Base-by-base conservation (phyloP, 2,113 vertebrate genomes). In the Turdus rufiventris region DNA sequence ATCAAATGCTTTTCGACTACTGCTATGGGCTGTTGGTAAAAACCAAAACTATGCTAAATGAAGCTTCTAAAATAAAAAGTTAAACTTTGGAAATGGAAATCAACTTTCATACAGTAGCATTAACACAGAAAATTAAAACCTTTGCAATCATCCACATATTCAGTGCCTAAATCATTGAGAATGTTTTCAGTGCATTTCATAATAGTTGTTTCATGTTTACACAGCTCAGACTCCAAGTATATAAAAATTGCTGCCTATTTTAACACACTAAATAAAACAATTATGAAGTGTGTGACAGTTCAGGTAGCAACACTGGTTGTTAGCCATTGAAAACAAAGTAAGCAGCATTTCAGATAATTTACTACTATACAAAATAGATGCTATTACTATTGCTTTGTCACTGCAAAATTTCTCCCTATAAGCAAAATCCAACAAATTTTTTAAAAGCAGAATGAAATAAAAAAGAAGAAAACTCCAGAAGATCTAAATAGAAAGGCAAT, bases 31-130 rank as follows among this genome's bases (percentile, higher is more conserved):
- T 89, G 34, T 14, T 73, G 61, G 78, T 81, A 92, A 96, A 83
- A 95, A 94, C 36, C 68, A 95, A 84, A 95, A 93, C 92, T 81
- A 70, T 53, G 21, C 18, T n/a, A 77, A 78, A 89, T 28, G 48
- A 94, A 75, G 26, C 58, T 84, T 81, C 76, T 92, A 70, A 92
- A 92, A 54, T 33, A 74, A 75, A 71, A 90, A 36, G 20, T 76
- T 83, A 83, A 79, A 63, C 10, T 40, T 40, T 40, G 40, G 40
- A 40, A 40, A 21, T 8, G 5, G 36, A 90, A 85, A 77, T 67
- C 36, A 60, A 77, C 63, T 88, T 90, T 90, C 79, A 81, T 40
- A 83, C 21, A 60, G 21, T 29, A 51, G 60, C 47, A 60, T 63
- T 70, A 78, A 67, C 8, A 88, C 0, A 94, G 63, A 93, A 91